Evolutionary conservation across 1,140 invertebrate species (phyloP).

Genomic region (Diorhabda carinulata): DNA sequence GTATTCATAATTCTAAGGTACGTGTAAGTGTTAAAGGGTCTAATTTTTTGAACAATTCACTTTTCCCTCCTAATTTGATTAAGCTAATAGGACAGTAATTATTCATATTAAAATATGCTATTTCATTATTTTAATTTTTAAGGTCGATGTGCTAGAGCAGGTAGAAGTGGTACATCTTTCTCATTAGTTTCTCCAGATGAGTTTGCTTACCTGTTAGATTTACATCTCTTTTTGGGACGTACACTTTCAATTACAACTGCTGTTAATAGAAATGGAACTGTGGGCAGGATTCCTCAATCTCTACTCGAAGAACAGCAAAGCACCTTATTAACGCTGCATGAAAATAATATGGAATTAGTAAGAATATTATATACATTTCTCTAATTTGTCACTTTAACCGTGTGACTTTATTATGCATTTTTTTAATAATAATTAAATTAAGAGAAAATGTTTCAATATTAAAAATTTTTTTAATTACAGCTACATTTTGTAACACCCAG

Average conservation of each 20-base stretch:
- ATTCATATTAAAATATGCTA: neutral
- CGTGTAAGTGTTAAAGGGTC: too few species aligned
- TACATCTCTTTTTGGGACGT: slow-evolving; percentile 89
- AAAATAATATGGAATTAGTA: slow-evolving; percentile 71
- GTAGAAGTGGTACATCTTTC: slow-evolving; percentile 82
- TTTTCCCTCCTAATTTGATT: too few species aligned
- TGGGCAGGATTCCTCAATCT: slow-evolving; percentile 78
- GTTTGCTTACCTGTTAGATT: slow-evolving; percentile 85
- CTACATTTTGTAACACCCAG: too few species aligned
- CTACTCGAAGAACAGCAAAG: slow-evolving; percentile 80
- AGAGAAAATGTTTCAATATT: too few species aligned
- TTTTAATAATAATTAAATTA: too few species aligned
- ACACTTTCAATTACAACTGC: slow-evolving; percentile 53
- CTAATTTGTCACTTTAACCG: too few species aligned
- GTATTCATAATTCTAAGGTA: too few species aligned
- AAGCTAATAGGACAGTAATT: too few species aligned
- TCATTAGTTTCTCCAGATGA: slow-evolving; percentile 89
- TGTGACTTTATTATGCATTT: too few species aligned
- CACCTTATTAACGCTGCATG: slow-evolving; percentile 73
- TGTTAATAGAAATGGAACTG: slow-evolving; percentile 47
- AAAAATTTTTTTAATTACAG: too few species aligned
- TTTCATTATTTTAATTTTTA: slow-evolving; percentile 16
- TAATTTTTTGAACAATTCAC: too few species aligned
- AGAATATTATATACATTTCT: neutral
- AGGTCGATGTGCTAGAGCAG: slow-evolving; percentile 95